Evolutionary conservation across 2,888 invertebrate genomes (phyloP).

Genomic region (Microctonus brassicae): DNA sequence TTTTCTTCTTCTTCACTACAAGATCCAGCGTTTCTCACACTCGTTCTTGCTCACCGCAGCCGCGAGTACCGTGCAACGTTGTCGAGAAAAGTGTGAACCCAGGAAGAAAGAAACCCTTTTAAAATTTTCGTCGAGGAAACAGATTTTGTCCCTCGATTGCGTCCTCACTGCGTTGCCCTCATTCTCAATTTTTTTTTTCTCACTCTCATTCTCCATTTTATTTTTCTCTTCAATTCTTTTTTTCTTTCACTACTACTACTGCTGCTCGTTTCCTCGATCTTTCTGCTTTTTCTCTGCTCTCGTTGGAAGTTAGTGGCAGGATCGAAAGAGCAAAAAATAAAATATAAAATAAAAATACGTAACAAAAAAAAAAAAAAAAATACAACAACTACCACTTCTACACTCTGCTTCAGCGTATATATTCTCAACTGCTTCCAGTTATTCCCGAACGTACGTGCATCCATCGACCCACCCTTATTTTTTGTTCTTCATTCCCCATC

Average conservation of each 20-base stretch:
- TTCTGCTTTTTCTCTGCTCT: constrained; percentile 5
- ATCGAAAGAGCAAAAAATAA: constrained; percentile 4
- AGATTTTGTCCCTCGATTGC: constrained; percentile 50
- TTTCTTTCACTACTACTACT: background rate
- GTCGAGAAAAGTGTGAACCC: constrained; percentile 24
- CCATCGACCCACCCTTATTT: background rate
- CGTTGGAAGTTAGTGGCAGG: constrained; percentile 21
- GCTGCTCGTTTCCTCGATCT: constrained; percentile 28
- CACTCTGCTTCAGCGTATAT: constrained; percentile 1
- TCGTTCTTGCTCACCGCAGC: constrained; percentile 6
- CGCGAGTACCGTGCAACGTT: constrained; percentile 35
- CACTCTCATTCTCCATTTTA: constrained; percentile 6
- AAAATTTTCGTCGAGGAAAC: constrained; percentile 51
- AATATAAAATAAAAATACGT: background rate
- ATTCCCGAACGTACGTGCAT: constrained; percentile 8
- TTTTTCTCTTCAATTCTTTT: background rate
- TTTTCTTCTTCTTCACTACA: background rate
- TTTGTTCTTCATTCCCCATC: background rate
- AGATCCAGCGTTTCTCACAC: background rate
- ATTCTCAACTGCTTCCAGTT: background rate
- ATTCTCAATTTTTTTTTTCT: constrained; percentile 31
- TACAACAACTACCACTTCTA: background rate
- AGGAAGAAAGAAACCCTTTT: constrained; percentile 45
- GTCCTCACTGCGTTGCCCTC: constrained; percentile 31
- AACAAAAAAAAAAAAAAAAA: constrained; percentile 12